These are phyloP conservation scores for Linyphia triangularis DNA, from an alignment of 2,888 invertebrate genomes.

Conservation along the genomic window DNA sequence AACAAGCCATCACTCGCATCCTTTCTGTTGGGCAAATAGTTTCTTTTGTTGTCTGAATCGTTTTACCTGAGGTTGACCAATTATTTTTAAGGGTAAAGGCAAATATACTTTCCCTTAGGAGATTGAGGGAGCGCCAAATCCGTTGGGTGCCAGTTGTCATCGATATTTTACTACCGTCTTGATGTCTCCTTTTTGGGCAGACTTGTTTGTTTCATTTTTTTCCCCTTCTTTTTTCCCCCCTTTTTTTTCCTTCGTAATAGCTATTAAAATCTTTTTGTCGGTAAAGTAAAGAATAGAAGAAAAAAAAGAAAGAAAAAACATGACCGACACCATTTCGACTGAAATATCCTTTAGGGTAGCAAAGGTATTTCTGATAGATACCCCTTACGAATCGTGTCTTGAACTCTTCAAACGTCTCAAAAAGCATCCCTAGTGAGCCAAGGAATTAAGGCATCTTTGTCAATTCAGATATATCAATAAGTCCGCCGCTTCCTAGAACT, in stretches of 20 bases:
- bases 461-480: neutral
- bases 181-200: neutral
- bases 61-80: constrained; percentile 19
- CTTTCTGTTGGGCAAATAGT: constrained; percentile 23
- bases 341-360: neutral
- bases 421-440: neutral
- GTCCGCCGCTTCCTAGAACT: neutral
- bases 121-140: neutral
- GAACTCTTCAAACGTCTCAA: neutral
- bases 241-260: too few relatives aligned
- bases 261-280: too few relatives aligned
- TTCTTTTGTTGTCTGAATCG: neutral
- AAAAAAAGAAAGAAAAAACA: too few relatives aligned
- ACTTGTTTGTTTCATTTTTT: neutral
- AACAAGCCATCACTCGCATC: constrained; percentile 23
- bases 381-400: neutral
- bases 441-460: neutral
- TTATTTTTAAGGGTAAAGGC: neutral
- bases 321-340: too few relatives aligned
- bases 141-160: constrained; percentile 17
- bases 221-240: neutral
- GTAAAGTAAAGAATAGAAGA: too few relatives aligned
- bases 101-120: neutral
- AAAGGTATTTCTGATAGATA: neutral
- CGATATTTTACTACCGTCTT: neutral